Conservation (phyloP, 2,888 invertebrate genomes). For the Eupithecia centaureata region DNA sequence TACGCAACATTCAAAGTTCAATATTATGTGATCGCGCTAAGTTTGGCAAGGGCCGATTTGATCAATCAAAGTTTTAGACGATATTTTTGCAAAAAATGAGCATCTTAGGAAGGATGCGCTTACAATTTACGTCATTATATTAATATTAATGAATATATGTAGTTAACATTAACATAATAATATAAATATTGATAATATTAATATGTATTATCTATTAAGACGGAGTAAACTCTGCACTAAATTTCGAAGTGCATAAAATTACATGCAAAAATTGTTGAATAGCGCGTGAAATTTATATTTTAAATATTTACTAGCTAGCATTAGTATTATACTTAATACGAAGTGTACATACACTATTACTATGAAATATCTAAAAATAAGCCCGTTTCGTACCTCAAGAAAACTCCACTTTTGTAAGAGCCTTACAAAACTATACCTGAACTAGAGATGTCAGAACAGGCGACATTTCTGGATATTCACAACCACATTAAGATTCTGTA, state of each 20-base stretch:
- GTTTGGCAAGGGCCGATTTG: background rate
- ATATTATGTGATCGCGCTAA: background rate
- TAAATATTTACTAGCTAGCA: slow-evolving; percentile 56
- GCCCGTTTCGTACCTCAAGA: slow-evolving; percentile 48
- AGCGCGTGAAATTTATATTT: slow-evolving; percentile 50
- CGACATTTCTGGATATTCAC: slow-evolving; percentile 61
- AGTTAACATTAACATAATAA: too few relatives aligned
- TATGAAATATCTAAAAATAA: slow-evolving; percentile 56
- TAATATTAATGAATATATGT: too few relatives aligned
- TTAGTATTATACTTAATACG: slow-evolving; percentile 59
- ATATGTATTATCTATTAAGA: slow-evolving; percentile 55
- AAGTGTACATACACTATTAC: slow-evolving; percentile 58
- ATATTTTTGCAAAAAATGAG: background rate
- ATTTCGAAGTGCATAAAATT: slow-evolving; percentile 42
- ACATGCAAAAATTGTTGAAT: slow-evolving; percentile 50
- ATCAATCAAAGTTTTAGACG: background rate
- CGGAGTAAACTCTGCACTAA: slow-evolving; percentile 61
- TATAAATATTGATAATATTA: too few relatives aligned
- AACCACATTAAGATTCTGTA: slow-evolving; percentile 61
- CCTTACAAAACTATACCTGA: slow-evolving; percentile 47
- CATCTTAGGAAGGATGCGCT: slow-evolving; percentile 15
- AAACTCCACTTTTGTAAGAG: slow-evolving; percentile 26
- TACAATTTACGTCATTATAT: slow-evolving; percentile 31
- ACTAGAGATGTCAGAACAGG: slow-evolving; percentile 36
- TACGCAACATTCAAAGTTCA: background rate